Evolutionary conservation across 2,888 invertebrate genomes (phyloP), one percentile per base, ranked within the genome.

Genomic region (Cosmia pyralina): DNA sequence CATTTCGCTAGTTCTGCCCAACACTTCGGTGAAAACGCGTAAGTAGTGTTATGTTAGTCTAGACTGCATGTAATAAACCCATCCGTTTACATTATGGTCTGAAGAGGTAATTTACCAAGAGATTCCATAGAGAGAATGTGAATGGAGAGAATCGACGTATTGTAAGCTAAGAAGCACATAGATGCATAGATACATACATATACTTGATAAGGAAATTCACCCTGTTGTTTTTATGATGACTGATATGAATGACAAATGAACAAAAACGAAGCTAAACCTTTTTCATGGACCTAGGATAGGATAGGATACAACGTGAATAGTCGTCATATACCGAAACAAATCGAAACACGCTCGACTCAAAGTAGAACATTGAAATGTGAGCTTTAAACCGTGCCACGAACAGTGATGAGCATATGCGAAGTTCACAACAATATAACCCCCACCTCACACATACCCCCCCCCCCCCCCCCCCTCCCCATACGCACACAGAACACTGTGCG

Each of bases 31-130:
- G 13, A 53, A 22, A 53, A 22, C 1, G 5, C 5, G 53, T 22
- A 22, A 53, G 13, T 19, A n/a, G n/a, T n/a, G n/a, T n/a, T 8
- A 19, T 19, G 19, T 19, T 10, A 48, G 28, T 71, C 48, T 69
- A 70, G 28, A 22, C 48, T 15, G 2, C 15, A 22, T 66, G n/a
- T 19, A 10, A 50, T 58, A 19, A 65, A 34, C 5, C 64, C 48
- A 75, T 64, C 8, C 44, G 44, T 48, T 73, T 50, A 50, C 17
- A 75, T 57, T 7, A 13, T 8, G 17, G 34, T 44, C 6, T 62
- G 15, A 10, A 28, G 46, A 8, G 19, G 17, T n/a, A 48, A n/a
- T 72, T 57, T 19, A 15, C 19, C 28, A 44, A 48, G 34, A 22
- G 41, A 57, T 57, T 73, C 62, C 44, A 57, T 63, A 17, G 17